Evolutionary conservation across 2,888 invertebrate genomes (phyloP).

Genomic region (Cosmia pyralina): DNA sequence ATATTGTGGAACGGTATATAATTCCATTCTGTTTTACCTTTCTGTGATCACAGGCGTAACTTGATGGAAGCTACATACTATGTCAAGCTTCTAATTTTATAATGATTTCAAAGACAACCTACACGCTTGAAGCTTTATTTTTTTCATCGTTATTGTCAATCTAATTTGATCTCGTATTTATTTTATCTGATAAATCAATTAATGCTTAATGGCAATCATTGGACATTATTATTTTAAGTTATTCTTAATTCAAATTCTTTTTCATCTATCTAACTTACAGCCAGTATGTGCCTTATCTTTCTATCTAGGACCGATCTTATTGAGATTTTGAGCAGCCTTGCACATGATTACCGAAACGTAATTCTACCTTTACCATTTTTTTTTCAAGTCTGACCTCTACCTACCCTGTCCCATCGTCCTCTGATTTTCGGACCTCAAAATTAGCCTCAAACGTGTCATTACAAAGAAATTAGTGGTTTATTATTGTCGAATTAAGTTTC

Average conservation of each 20-base stretch:
- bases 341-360: not conserved
- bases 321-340: not conserved
- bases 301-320: not conserved
- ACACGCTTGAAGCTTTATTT: conserved; percentile 17
- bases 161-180: conserved; percentile 46
- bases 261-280: not conserved
- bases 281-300: not conserved
- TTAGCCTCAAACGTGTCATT: conserved; percentile 75
- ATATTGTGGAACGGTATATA: not conserved
- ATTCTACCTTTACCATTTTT: conserved; percentile 9
- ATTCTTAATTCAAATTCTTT: not conserved
- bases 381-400: conserved; percentile 41
- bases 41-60: conserved; percentile 8
- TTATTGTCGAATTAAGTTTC: conserved; percentile 79
- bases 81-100: conserved; percentile 8
- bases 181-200: conserved; percentile 56
- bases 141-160: conserved; percentile 39
- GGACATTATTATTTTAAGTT: not conserved
- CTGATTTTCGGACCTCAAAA: conserved; percentile 56
- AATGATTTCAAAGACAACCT: conserved; percentile 37
- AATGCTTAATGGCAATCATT: conserved; percentile 46
- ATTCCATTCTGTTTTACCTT: not conserved
- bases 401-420: conserved; percentile 57
- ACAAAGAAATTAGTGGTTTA: conserved; percentile 80
- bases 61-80: conserved; percentile 17